These are phyloP conservation scores for Neodiprion pinetum DNA, from an alignment of 1,140 invertebrate species.

Conservation along the genomic window DNA sequence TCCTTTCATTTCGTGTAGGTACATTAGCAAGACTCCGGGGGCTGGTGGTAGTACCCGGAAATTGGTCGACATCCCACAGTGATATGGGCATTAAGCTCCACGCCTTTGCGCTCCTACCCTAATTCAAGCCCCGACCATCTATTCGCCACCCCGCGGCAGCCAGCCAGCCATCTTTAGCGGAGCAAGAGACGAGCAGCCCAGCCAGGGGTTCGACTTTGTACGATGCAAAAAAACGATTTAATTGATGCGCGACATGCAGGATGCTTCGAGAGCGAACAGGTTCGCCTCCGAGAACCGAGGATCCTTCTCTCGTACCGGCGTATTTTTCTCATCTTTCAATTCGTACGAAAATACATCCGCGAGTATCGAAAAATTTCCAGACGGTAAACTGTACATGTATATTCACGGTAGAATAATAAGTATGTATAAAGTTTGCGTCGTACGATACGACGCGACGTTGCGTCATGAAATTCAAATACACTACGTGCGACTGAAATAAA, in stretches of 20 bases:
- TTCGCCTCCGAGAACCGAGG: too few relatives aligned
- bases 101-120: background rate
- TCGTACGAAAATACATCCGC: too few relatives aligned
- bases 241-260: background rate
- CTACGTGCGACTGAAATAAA: too few relatives aligned
- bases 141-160: background rate
- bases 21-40: background rate
- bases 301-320: too few relatives aligned
- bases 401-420: too few relatives aligned
- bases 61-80: conserved; percentile 4
- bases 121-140: background rate
- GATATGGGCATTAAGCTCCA: conserved; percentile 7
- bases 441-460: too few relatives aligned
- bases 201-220: background rate
- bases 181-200: conserved; percentile 1
- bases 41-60: conserved; percentile 6
- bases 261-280: too few relatives aligned
- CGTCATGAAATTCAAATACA: too few relatives aligned
- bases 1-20: conserved; percentile 1
- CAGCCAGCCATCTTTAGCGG: background rate
- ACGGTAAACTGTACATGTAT: too few relatives aligned
- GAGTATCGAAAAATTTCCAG: too few relatives aligned
- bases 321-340: too few relatives aligned
- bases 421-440: too few relatives aligned
- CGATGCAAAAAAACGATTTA: background rate